Evolutionary conservation across 2,888 invertebrate genomes (phyloP), one percentile per base, ranked within the genome.

Genomic region (Zygothrica quintamaculata): DNA sequence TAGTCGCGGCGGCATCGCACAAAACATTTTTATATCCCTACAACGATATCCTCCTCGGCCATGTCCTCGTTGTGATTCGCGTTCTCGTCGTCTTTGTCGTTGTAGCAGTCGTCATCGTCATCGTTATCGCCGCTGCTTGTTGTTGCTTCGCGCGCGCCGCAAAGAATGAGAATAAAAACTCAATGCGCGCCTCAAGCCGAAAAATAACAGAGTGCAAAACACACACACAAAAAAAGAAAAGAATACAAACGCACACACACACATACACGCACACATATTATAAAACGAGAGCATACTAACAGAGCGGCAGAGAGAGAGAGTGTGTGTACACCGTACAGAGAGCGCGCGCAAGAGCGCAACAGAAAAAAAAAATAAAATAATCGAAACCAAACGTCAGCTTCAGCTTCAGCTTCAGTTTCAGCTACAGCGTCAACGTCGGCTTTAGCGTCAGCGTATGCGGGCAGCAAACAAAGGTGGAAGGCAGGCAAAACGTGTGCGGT

Each of bases 11-110:
- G 73, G 70, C 77, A 84, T 80, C 81, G 78, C 84, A 89, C 88
- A 89, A 90, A 88, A 89, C 89, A 89, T 88, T 89, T 80, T 88
- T 88, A 89, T 88, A 89, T 89, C 89, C 90, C 86, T 74, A 62
- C 59, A 80, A 62, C 57, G 56, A 46, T 29, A 15, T 76, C 52
- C 65, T 75, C 65, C 65, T 75, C 65, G 71, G 52, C 55, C 53
- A 60, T 79, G 75, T 86, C 75, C 85, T 75, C 75, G 65, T 86
- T 69, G 77, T 69, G 53, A 69, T 71, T 62, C 64, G 69, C 67
- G 57, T 31, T 33, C 43, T 65, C 31, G 65, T 68, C 51, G 64
- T 68, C 50, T 60, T 65, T 60, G 51, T 74, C 64, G 65, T 74
- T 73, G 66, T 72, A 64, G 57, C 64, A 68, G 64, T 72, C 62